A percentile compares a stretch with the other conserved stretches of the same genome.
phyloP scores from a whole-genome alignment of 2,113 vertebrate species.

The human region DNA sequence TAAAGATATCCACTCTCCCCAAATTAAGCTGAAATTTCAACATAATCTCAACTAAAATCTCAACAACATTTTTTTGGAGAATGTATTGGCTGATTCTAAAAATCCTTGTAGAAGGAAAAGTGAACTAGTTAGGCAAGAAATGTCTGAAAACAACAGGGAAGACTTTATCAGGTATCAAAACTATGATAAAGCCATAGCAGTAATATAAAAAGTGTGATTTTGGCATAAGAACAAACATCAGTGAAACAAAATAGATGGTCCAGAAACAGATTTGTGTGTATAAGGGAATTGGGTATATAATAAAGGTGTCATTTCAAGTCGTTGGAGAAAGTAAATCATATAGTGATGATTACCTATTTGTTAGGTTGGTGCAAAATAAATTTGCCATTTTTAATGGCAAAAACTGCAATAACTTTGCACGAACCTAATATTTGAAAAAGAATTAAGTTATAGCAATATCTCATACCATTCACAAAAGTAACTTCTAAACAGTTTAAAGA shows the following conservation, averaged over 20 bases:
- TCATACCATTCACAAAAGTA: slow-evolving; percentile 3
- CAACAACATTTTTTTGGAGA: not conserved
- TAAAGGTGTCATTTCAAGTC: slow-evolving; percentile 27
- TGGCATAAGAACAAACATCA: not conserved
- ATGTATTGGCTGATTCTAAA: slow-evolving; percentile 44
- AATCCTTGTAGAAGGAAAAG: slow-evolving; percentile 35
- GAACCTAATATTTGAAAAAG: not conserved
- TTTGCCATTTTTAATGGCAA: too few relatives aligned
- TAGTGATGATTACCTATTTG: not conserved
- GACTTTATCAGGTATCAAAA: not conserved
- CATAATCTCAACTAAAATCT: slow-evolving; percentile 40
- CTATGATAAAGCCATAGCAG: not conserved
- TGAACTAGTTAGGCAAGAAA: slow-evolving; percentile 35
- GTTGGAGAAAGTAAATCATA: not conserved
- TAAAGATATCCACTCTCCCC: not conserved
- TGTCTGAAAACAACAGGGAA: slow-evolving; percentile 38
- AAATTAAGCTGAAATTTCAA: slow-evolving; percentile 38
- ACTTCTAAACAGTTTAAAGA: slow-evolving; percentile 27
- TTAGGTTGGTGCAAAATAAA: too few relatives aligned
- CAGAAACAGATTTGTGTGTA: not conserved
- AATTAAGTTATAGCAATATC: not conserved
- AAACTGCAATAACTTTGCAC: too few relatives aligned
- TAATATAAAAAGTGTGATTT: not conserved
- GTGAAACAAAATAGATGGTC: not conserved
- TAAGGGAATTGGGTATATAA: not conserved